A percentile compares a stretch with the other conserved stretches of the same genome.
phyloP scores from a whole-genome alignment of 2,888 invertebrate genomes.

The Tinea semifulvella region DNA sequence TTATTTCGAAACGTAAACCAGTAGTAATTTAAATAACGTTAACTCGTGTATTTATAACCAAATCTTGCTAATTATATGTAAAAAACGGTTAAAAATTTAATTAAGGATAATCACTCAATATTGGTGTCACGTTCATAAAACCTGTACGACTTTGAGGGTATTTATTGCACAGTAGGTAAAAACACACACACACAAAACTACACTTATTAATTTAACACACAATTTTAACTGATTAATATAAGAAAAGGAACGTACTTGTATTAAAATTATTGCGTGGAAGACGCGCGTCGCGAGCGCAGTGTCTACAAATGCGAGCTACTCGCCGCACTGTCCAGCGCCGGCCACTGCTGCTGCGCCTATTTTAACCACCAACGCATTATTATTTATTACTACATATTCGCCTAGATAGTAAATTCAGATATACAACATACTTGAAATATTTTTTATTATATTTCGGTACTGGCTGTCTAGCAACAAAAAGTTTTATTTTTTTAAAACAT shows the following conservation, averaged over 20 bases:
- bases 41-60: too few relatives aligned
- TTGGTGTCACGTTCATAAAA: too few relatives aligned
- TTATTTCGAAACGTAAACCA: too few relatives aligned
- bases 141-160: too few relatives aligned
- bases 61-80: too few relatives aligned
- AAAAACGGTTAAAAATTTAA: too few relatives aligned
- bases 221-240: background rate
- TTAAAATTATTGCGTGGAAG: background rate
- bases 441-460: slow-evolving; percentile 23
- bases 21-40: too few relatives aligned
- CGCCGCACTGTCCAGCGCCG: slow-evolving; percentile 4
- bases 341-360: slow-evolving; percentile 25
- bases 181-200: too few relatives aligned
- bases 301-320: slow-evolving; percentile 8
- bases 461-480: background rate
- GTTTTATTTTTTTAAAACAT: too few relatives aligned
- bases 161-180: too few relatives aligned
- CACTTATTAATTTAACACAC: too few relatives aligned
- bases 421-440: slow-evolving; percentile 32
- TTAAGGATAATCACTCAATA: too few relatives aligned
- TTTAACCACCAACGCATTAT: slow-evolving; percentile 41
- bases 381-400: slow-evolving; percentile 53
- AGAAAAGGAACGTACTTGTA: background rate
- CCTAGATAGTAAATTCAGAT: slow-evolving; percentile 40
- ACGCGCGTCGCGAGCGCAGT: slow-evolving; percentile 5